phyloP scores from a whole-genome alignment of 2,888 invertebrate species.

The Drosophila diplacantha region DNA sequence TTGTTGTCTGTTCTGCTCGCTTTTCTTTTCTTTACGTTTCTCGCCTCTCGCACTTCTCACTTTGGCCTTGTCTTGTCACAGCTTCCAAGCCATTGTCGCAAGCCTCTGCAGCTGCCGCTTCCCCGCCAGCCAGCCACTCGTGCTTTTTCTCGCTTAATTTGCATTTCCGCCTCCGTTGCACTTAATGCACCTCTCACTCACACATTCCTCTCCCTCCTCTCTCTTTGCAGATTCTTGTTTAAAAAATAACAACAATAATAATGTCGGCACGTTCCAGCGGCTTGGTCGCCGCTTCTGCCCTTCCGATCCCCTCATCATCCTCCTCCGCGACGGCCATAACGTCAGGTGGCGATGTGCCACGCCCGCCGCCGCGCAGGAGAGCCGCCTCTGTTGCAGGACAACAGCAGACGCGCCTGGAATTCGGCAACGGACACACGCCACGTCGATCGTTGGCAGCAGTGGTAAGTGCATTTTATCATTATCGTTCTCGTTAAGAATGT shows the following conservation, averaged over 20 bases:
- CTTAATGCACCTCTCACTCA: constrained; percentile 3
- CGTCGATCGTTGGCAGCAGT: constrained; percentile 74
- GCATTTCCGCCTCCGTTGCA: constrained; percentile 53
- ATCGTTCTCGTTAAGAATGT: background rate
- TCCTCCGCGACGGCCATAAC: constrained; percentile 18
- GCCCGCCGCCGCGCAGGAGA: constrained; percentile 76
- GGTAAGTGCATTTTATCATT: constrained; percentile 62
- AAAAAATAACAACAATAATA: constrained; percentile 9
- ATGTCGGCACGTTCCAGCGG: constrained; percentile 63
- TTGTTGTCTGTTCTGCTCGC: constrained; percentile 61
- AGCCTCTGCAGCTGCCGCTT: constrained; percentile 29
- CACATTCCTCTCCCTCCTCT: constrained; percentile 15
- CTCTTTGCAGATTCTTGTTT: constrained; percentile 27
- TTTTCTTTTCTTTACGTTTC: constrained; percentile 25
- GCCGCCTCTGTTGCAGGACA: constrained; percentile 74
- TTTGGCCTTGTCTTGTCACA: constrained; percentile 41
- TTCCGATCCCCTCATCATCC: constrained; percentile 25
- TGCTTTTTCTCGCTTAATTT: constrained; percentile 53
- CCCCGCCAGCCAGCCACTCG: constrained; percentile 29
- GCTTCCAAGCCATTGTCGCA: constrained; percentile 28
- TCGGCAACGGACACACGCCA: constrained; percentile 71
- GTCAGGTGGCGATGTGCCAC: constrained; percentile 66
- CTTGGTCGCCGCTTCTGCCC: constrained; percentile 20
- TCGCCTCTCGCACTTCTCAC: constrained; percentile 26
- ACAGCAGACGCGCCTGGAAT: constrained; percentile 65